Evolutionary conservation across 2,113 vertebrate genomes (phyloP), one percentile per base, ranked within the genome.

Genomic region (Andinoacara biseriatus): DNA sequence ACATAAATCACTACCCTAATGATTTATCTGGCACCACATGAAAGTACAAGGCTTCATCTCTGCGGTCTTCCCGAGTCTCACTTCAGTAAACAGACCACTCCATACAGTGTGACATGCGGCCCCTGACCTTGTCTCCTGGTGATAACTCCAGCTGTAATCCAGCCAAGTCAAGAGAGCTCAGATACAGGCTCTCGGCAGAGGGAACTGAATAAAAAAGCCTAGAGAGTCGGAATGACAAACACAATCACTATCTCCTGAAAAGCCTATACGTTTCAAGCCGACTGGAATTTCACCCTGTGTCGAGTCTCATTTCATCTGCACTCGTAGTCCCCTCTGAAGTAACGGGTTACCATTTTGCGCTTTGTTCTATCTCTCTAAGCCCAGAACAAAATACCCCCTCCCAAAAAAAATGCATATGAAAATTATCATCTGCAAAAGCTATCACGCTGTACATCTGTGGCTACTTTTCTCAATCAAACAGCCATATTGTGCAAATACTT

Each of bases 281-380:
- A 63, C 10, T 92, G 85, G 89, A 94, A 91, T 91, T 93, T 93
- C 86, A 93, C 63, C 80, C 76, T 5, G 57, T 3, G 35, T 74
- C 40, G 10, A 75, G 76, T 88, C 20, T 77, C 7, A 77, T 67
- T 88, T 61, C 59, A 31, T 85, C 89, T 81, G 88, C 76, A 86
- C 67, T 81, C 11, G 76, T 2, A 57, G 72, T 35, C 40, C 60
- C 74, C 82, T 58, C 78, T 82, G 58, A 60, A 62, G 65, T 22
- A 56, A 77, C 81, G 49, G 75, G 69, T 84, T 67, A 58, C 58
- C 60, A 40, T 80, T 79, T 54, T 46, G 31, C 3, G 5, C 76
- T 89, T 33, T 14, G 20, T 69, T 83, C 80, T 74, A 58, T 35
- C 35, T 80, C 2, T 52, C 4, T 24, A 9, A 4, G n/a, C n/a